A percentile compares a stretch with the other conserved stretches of the same genome.
Evolutionary conservation across 2,797 vertebrate species (phyloP).

Genomic region (Gallinago stenura): DNA sequence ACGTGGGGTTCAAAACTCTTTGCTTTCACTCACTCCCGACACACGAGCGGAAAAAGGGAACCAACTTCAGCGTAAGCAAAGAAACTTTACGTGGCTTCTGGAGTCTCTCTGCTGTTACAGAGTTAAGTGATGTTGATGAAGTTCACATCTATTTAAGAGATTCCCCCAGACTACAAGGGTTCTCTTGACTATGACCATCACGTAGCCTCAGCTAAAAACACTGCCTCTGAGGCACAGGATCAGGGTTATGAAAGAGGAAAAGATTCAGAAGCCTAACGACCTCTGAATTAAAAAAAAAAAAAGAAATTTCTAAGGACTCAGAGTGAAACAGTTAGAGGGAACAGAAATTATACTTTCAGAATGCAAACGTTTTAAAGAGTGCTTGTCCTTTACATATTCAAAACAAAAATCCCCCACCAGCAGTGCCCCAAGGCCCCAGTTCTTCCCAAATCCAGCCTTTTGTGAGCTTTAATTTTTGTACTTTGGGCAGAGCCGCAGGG

Average conservation of each 20-base stretch:
- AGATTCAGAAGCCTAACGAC: neutral
- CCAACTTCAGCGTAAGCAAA: neutral
- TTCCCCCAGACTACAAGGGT: neutral
- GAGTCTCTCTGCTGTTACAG: neutral
- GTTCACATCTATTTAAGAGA: neutral
- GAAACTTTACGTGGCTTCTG: neutral
- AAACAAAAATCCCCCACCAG: neutral
- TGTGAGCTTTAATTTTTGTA: neutral
- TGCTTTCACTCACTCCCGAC: neutral
- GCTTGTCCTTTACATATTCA: neutral
- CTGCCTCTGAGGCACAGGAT: neutral
- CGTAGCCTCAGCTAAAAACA: neutral
- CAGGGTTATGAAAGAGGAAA: neutral
- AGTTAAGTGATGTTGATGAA: neutral
- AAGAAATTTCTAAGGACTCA: neutral
- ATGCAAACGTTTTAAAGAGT: neutral
- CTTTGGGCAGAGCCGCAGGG: neutral
- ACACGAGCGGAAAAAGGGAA: rapidly evolving
- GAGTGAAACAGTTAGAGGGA: neutral
- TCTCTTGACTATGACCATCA: neutral
- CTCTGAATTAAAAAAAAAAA: neutral
- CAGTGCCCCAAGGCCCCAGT: neutral
- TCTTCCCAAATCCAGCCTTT: neutral
- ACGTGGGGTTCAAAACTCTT: neutral
- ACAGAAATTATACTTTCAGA: neutral